Conservation (phyloP, 2,113 vertebrate genomes). For the Solenodon paradoxus region DNA sequence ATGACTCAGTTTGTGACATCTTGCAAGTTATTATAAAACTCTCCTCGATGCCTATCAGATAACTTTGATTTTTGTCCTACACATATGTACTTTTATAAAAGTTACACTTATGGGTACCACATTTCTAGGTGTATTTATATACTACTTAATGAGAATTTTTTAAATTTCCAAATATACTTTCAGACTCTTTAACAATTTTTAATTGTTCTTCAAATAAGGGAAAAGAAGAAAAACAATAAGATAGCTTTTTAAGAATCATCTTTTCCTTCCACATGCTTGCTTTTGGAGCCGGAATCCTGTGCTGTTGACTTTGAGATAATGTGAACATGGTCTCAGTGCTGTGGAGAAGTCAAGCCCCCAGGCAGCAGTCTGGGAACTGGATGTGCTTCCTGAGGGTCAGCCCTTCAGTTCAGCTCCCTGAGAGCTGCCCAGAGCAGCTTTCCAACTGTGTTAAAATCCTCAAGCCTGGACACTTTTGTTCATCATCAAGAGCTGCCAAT, state of each 20-base stretch:
- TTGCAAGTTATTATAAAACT: background rate
- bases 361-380: background rate
- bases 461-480: too few species aligned
- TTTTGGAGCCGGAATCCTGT: background rate
- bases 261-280: background rate
- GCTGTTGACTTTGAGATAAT: background rate
- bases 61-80: background rate
- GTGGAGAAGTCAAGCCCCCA: background rate
- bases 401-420: too few species aligned
- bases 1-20: slow-evolving; percentile 11
- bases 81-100: slow-evolving; percentile 3
- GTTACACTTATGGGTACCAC: background rate
- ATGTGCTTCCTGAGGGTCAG: background rate
- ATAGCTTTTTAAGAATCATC: background rate
- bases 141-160: background rate
- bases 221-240: background rate
- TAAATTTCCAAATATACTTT: background rate
- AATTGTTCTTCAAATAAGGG: background rate
- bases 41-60: background rate
- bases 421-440: too few species aligned
- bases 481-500: too few species aligned
- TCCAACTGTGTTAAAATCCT: too few species aligned
- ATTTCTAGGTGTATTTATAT: background rate
- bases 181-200: background rate
- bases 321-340: background rate